phyloP scores from a whole-genome alignment of 2,797 vertebrate genomes.

The Onychomys leucogaster region DNA sequence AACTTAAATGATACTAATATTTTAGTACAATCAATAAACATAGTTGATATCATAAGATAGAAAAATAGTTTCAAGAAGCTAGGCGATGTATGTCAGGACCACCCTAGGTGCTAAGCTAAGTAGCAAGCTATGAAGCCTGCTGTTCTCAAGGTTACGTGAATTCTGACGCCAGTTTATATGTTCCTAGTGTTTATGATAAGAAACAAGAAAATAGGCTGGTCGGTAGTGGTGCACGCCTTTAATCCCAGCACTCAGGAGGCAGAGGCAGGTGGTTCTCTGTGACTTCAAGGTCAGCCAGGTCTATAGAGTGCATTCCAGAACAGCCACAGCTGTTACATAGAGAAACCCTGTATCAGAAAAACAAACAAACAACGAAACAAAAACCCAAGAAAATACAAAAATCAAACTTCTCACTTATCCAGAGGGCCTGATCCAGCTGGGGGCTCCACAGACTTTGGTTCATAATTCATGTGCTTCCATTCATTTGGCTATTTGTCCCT shows the following conservation, averaged over 20 bases:
- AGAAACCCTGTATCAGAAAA: too few species aligned
- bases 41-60: not conserved
- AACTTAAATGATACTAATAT: not conserved
- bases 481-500: too few species aligned
- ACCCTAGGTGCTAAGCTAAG: not conserved
- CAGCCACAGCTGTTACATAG: too few species aligned
- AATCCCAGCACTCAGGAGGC: too few species aligned
- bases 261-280: too few species aligned
- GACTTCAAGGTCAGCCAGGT: too few species aligned
- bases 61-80: not conserved
- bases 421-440: too few species aligned
- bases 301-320: too few species aligned
- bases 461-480: too few species aligned
- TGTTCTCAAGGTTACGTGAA: constrained; percentile 8
- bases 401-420: not conserved
- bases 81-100: not conserved
- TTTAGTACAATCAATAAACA: constrained; percentile 38
- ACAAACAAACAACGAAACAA: not conserved
- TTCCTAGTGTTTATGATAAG: not conserved
- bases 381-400: not conserved
- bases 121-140: not conserved
- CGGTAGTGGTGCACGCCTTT: too few species aligned
- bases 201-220: not conserved
- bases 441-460: too few species aligned
- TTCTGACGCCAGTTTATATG: constrained; percentile 18